A percentile compares a stretch with the other conserved stretches of the same genome.
Evolutionary conservation across 2,888 invertebrate genomes (phyloP).

Genomic region (Mactromeris polynyma): DNA sequence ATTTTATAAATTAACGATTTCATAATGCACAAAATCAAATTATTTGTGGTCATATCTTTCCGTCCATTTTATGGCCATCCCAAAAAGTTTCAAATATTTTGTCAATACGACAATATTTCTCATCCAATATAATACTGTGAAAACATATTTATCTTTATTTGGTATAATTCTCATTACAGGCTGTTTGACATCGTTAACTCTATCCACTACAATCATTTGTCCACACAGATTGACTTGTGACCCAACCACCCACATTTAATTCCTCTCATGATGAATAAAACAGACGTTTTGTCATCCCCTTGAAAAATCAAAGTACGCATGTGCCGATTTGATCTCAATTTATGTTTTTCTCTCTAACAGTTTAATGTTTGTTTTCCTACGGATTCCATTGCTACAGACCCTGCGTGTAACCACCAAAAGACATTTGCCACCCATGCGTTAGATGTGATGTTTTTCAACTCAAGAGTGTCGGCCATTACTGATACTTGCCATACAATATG

Average conservation of each 20-base stretch:
- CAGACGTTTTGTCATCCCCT: conserved; percentile 38
- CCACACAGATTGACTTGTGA: conserved; percentile 9
- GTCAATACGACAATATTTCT: neutral
- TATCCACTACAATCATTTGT: neutral
- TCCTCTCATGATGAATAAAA: conserved; percentile 39
- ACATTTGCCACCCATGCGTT: conserved; percentile 70
- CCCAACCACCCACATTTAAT: conserved; percentile 37
- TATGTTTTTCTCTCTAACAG: conserved; percentile 43
- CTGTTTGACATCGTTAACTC: neutral
- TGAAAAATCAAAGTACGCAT: conserved; percentile 40
- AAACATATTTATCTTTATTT: conserved; percentile 20
- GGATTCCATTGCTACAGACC: conserved; percentile 38
- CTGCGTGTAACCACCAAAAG: conserved; percentile 48
- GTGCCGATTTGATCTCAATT: conserved; percentile 44
- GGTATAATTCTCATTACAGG: neutral
- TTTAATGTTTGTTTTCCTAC: conserved; percentile 40
- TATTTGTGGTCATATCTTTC: too few relatives aligned
- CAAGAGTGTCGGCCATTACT: conserved; percentile 60
- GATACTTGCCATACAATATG: conserved; percentile 64
- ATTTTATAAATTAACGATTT: too few relatives aligned
- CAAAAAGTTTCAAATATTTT: conserved; percentile 4
- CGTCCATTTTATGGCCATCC: neutral
- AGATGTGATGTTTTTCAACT: conserved; percentile 46
- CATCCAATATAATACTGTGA: neutral
- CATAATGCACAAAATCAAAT: too few relatives aligned